Evolutionary conservation across 2,888 invertebrate genomes (phyloP).

Genomic region (Netelia virgata): DNA sequence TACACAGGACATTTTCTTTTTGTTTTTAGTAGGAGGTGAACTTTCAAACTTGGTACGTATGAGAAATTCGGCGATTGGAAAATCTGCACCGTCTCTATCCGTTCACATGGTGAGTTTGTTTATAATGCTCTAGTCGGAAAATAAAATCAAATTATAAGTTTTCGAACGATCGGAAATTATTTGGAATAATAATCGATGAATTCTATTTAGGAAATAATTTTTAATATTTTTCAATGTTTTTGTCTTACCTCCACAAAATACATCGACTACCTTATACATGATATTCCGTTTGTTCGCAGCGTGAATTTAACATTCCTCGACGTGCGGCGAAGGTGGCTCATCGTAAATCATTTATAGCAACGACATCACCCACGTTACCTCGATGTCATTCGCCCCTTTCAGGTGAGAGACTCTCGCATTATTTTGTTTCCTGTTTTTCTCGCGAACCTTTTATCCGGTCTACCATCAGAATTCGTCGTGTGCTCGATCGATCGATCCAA

Average conservation of each 20-base stretch:
- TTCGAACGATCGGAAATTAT: too few relatives aligned
- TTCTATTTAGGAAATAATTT: too few relatives aligned
- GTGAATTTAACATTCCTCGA: conserved; percentile 85
- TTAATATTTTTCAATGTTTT: too few relatives aligned
- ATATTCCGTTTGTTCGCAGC: conserved; percentile 76
- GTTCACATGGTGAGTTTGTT: conserved; percentile 88
- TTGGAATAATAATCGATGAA: too few relatives aligned
- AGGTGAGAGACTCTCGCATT: conserved; percentile 82
- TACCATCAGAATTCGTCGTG: conserved; percentile 3
- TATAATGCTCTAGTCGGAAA: too few relatives aligned
- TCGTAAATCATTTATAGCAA: conserved; percentile 91
- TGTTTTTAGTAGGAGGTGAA: conserved; percentile 82
- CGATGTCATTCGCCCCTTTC: conserved; percentile 93
- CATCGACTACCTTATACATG: neutral
- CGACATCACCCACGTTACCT: conserved; percentile 91
- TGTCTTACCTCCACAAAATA: too few relatives aligned
- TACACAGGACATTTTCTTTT: neutral
- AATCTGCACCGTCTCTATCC: conserved; percentile 97
- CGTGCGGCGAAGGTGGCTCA: conserved; percentile 88
- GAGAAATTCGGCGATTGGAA: conserved; percentile 95
- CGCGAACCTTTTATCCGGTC: neutral
- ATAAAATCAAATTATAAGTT: too few relatives aligned
- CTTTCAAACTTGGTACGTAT: conserved; percentile 93
- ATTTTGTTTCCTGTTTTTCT: conserved; percentile 43
- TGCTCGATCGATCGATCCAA: conserved; percentile 49